Evolutionary conservation across 2,113 vertebrate genomes (phyloP).

Genomic region (Gymnarchus niloticus): DNA sequence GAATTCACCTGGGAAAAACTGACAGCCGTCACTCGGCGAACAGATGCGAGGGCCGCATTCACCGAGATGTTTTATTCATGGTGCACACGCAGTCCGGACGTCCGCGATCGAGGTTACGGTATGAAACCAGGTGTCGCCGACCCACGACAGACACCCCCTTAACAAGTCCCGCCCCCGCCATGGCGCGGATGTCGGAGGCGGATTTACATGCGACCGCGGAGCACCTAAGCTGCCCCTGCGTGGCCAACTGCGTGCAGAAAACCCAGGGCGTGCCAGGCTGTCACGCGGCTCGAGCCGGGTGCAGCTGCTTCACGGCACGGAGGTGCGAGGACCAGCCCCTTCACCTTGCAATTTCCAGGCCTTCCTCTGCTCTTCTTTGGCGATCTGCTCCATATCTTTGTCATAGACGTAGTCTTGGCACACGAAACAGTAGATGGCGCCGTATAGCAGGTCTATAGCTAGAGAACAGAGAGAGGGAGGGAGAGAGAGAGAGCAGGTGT

Average conservation of each 20-base stretch:
- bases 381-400: conserved; percentile 98
- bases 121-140: neutral
- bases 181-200: neutral
- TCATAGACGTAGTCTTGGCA: conserved; percentile 99
- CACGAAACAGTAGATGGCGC: conserved; percentile 98
- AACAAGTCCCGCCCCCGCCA: neutral
- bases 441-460: conserved; percentile 96
- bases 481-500: neutral
- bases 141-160: neutral
- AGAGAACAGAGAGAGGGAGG: conserved; percentile 39
- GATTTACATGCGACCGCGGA: neutral
- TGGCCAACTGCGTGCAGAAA: no score
- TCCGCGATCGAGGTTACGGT: neutral
- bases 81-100: no score
- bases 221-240: no score
- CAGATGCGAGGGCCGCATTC: neutral
- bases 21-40: neutral
- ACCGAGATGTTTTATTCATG: no score
- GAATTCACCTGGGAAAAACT: neutral
- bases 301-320: no score
- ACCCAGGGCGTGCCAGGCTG: no score
- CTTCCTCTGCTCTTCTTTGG: conserved; percentile 98
- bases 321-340: no score
- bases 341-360: conserved; percentile 99
- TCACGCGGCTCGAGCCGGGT: no score